Percentiles rank a stretch among this genome's conserved stretches.
These are phyloP conservation scores for Benitochromis conjunctus DNA, from an alignment of 2,113 vertebrate genomes.

Conservation along the genomic window DNA sequence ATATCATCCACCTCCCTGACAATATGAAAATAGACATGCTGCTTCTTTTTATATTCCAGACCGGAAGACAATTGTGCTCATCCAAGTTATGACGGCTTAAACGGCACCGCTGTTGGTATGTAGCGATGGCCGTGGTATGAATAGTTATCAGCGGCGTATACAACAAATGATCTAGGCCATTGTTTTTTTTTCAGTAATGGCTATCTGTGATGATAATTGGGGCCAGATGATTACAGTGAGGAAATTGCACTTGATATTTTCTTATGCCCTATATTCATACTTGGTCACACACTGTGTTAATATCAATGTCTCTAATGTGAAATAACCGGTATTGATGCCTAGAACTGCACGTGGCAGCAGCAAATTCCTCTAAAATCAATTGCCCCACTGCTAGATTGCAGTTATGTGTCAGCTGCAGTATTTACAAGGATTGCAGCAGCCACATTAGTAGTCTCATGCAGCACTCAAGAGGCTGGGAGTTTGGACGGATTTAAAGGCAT, in stretches of 20 bases:
- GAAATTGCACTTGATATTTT: neutral
- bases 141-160: neutral
- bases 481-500: neutral
- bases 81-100: neutral
- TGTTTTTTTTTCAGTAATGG: neutral
- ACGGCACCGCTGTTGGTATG: neutral
- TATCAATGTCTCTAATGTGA: neutral
- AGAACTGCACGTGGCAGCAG: neutral
- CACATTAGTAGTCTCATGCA: conserved; percentile 3
- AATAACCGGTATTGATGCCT: neutral
- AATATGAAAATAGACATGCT: conserved; percentile 58
- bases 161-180: neutral
- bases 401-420: conserved; percentile 27
- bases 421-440: conserved; percentile 13
- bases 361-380: conserved; percentile 35
- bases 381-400: neutral
- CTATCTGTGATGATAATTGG: neutral
- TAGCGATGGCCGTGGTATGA: neutral
- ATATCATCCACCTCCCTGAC: conserved; percentile 56
- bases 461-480: neutral
- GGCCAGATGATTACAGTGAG: neutral
- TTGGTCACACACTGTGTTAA: neutral
- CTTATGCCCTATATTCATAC: neutral
- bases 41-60: conserved; percentile 23
- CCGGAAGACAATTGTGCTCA: conserved; percentile 10